Percentiles rank a stretch among this genome's conserved stretches.
These are phyloP conservation scores for Albula goreensis DNA, from an alignment of 2,113 vertebrate species.

Conservation along the genomic window DNA sequence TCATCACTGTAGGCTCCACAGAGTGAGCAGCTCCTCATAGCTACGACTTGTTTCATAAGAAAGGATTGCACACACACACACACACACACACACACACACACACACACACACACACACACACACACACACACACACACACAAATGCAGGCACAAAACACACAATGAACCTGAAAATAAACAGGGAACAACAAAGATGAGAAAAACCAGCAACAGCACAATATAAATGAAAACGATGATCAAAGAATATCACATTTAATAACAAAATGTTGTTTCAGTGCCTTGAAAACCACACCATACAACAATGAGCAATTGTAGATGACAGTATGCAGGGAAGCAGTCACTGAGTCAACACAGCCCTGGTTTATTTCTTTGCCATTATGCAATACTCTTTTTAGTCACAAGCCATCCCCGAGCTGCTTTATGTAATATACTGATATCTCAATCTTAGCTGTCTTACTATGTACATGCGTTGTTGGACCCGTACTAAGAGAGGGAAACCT, in stretches of 20 bases:
- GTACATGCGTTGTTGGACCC: too few species aligned
- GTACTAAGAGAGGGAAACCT: too few species aligned
- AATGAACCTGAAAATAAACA: constrained; percentile 36
- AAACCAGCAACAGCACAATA: neutral
- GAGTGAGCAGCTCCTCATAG: too few species aligned
- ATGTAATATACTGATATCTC: too few species aligned
- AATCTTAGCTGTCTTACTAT: too few species aligned
- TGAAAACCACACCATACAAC: neutral
- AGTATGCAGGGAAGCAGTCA: neutral
- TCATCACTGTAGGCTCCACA: neutral
- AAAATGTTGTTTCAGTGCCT: neutral
- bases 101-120: constrained; percentile 11
- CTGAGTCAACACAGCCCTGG: neutral
- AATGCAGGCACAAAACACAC: constrained; percentile 25
- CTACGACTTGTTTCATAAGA: neutral
- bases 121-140: constrained; percentile 2
- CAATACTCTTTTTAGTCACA: too few species aligned
- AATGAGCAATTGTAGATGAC: neutral
- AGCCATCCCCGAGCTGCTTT: neutral
- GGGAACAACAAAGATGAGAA: too few species aligned
- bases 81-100: constrained; percentile 15
- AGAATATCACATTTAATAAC: neutral
- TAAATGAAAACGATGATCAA: neutral
- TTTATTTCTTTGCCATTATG: neutral
- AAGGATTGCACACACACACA: constrained; percentile 9